Base-by-base conservation (phyloP, 1,140 invertebrate species). In the Brachionus manjavacas region DNA sequence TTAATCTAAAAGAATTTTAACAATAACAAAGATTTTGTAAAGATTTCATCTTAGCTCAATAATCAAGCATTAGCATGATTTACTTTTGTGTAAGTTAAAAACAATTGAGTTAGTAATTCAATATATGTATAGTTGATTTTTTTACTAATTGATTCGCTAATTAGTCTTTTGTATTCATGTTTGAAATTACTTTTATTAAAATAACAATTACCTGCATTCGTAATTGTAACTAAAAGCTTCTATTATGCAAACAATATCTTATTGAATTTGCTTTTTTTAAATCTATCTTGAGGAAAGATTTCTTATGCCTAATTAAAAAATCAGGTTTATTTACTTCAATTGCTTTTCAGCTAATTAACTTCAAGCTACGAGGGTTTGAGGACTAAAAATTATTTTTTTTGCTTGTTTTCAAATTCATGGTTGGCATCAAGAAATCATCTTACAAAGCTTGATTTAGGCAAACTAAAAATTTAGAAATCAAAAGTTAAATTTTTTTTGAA, bases 131-230 rank as follows among this genome's bases (percentile, higher is more conserved):
- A 7, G 9, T n/a, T 39, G 16, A 16, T 25, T 12, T 16, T 23
- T 66, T 12, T 8, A 23, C 60, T 66, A 25, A 66, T 25, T 66
- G 25, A 68, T 31, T 31, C 1, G 1, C 66, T 68, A 31, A 39
- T 39, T 72, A 41, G 31, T 41, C 16, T 72, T 72, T 72, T 39
- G 68, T 20, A 31, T 72, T 43, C 68, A 72, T 72, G 68, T 72
- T 41, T 11, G 23, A 72, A 72, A 72, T 72, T 72, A 20, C 4
- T 72, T 39, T 35, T 20, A 14, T 39, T 9, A 46, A 72, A 41
- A 72, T 72, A 72, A 72, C 68, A 72, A 72, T 72, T 72, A 72
- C 68, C 68, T 68, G 12, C 12, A 68, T 20, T 60, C 7, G 46
- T 16, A 60, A 60, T 60, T 60, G 52, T 60, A 60, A 20, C 52